Evolutionary conservation across 2,113 vertebrate species (phyloP).

Genomic region (Chamaea fasciata): DNA sequence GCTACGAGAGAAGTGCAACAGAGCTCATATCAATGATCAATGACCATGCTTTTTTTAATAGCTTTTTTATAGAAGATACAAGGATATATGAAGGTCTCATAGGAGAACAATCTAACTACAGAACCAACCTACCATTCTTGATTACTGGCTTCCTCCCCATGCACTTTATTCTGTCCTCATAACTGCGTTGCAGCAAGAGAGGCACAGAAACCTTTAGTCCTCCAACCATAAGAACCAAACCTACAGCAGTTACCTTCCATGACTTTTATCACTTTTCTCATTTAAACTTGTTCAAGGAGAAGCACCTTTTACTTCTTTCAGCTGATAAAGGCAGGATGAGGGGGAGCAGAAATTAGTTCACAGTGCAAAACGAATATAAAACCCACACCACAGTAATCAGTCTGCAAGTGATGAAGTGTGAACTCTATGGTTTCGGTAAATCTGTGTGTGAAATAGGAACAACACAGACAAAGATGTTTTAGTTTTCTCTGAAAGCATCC

Average conservation of each 20-base stretch:
- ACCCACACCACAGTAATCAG: neutral
- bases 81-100: fast-evolving
- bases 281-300: neutral
- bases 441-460: neutral
- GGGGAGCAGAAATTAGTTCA: neutral
- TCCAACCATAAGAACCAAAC: neutral
- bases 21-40: neutral
- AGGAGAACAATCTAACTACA: neutral
- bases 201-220: neutral
- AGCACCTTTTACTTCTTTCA: neutral
- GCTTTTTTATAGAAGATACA: neutral
- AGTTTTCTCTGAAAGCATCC: neutral
- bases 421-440: neutral
- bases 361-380: neutral
- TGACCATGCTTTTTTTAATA: neutral
- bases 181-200: neutral
- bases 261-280: neutral
- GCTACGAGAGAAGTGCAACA: neutral
- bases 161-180: neutral
- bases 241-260: neutral
- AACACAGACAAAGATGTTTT: neutral
- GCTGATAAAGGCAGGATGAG: neutral
- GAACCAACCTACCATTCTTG: neutral
- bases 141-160: neutral
- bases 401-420: neutral